Conservation (phyloP, 2,888 invertebrate species). For the Drosophila colorata region DNA sequence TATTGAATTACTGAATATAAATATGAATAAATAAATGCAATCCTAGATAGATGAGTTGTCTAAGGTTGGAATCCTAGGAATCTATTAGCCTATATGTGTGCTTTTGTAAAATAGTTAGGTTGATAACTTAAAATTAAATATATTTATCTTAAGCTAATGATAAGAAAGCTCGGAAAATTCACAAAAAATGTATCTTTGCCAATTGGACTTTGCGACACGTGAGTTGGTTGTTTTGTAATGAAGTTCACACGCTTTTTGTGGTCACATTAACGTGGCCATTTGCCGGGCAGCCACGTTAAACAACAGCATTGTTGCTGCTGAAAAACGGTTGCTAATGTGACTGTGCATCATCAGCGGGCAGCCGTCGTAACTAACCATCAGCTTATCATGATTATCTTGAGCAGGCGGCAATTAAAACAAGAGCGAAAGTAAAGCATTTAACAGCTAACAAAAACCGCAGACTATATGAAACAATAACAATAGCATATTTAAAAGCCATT, state of each 20-base stretch:
- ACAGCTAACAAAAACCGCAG: conserved; percentile 32
- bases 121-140: too few species aligned
- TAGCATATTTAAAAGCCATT: conserved; percentile 48
- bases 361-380: conserved; percentile 25
- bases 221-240: conserved; percentile 44
- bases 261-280: conserved; percentile 56
- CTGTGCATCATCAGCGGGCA: conserved; percentile 12
- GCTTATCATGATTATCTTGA: conserved; percentile 43
- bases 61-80: too few species aligned
- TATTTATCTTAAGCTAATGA: too few species aligned
- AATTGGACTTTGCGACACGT: conserved; percentile 17
- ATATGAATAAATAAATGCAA: too few species aligned
- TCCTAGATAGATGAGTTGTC: too few species aligned
- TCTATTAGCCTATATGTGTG: too few species aligned
- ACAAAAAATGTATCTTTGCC: conserved; percentile 18
- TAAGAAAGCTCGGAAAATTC: too few species aligned
- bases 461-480: conserved; percentile 41
- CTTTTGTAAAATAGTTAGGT: too few species aligned
- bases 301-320: conserved; percentile 1
- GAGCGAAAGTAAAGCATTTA: conserved; percentile 71
- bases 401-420: conserved; percentile 66
- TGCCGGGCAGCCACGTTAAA: conserved; percentile 12
- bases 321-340: conserved; percentile 5
- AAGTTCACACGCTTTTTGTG: conserved; percentile 67
- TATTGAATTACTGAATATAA: too few species aligned